A percentile compares a stretch with the other conserved stretches of the same genome.
Conservation (phyloP, 2,888 invertebrate genomes). For the Himalopsyche japonica region DNA sequence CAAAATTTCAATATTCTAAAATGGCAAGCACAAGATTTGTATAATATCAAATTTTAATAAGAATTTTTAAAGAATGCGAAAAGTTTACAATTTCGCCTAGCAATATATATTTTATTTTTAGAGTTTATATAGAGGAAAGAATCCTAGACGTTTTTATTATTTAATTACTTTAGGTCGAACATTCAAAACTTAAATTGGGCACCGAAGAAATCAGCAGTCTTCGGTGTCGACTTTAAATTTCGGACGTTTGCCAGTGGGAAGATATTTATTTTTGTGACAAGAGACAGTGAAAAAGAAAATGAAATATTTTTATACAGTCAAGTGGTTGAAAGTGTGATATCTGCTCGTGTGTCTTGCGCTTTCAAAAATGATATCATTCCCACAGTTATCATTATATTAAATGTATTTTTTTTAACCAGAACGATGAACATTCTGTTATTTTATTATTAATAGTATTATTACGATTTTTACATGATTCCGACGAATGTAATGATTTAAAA, state of each 20-base stretch:
- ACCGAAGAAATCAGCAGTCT: not conserved
- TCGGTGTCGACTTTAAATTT: slow-evolving; percentile 5
- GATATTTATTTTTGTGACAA: slow-evolving; percentile 6
- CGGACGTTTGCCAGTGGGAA: slow-evolving; percentile 7
- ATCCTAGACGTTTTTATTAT: slow-evolving; percentile 13
- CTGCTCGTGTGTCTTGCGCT: not conserved
- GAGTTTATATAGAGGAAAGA: slow-evolving; percentile 19
- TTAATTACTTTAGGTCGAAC: slow-evolving; percentile 1
- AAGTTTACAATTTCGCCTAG: slow-evolving; percentile 15
- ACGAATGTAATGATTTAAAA: slow-evolving; percentile 1
- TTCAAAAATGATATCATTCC: slow-evolving; percentile 13
- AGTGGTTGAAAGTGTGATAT: not conserved
- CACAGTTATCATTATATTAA: slow-evolving; percentile 18
- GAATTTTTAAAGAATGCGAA: slow-evolving; percentile 12
- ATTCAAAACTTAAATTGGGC: not conserved
- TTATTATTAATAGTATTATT: slow-evolving; percentile 12
- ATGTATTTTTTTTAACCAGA: slow-evolving; percentile 28
- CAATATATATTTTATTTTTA: slow-evolving; percentile 14
- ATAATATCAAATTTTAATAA: slow-evolving; percentile 20
- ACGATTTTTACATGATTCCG: not conserved
- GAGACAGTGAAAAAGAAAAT: not conserved
- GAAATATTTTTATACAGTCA: not conserved
- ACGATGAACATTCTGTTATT: slow-evolving; percentile 27
- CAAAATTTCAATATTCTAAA: slow-evolving; percentile 24
- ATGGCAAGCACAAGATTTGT: slow-evolving; percentile 39